Base-by-base conservation (phyloP, 1,140 invertebrate species). In the Samia ricini region DNA sequence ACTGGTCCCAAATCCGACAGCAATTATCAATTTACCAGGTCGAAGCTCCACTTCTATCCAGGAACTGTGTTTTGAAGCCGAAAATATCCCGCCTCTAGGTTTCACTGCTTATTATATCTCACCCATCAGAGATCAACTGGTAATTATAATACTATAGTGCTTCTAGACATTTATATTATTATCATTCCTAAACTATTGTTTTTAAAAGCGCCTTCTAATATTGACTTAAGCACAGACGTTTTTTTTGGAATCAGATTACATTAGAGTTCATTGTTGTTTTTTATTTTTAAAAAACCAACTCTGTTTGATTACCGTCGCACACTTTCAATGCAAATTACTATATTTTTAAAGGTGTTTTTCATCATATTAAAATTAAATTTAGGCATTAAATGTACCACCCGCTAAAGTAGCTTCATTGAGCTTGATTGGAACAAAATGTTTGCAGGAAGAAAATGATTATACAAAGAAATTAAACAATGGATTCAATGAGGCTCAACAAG, bases 21-120 rank as follows among this genome's bases (percentile, higher is more conserved):
- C 88, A 7, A 88, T 96, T 0, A 72, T 91, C 36, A 89, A 91
- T 22, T 89, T 96, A 1, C 94, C 94, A 0, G 95, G 94, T 0
- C 89, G 95, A 56, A 74, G 69, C 0, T 95, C 93, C 56, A 79
- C 66, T 1, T 93, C 95, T 0, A 88, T 83, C 6, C 87, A 92
- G 50, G 95, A 96, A 64, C 79, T 96, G 0, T 87, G 94, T 19
- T 96, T 96, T 77, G 71, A 92, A 57, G 93, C 94, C 4, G 72
- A 83, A 49, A 85, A 92, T 48, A 72, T 96, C 0, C 94, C 95
- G 6, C 85, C 95, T 0, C 64, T 96, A 21, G 95, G 95, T 0
- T 94, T 92, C 69, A 91, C 92, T 8, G 92, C 93, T 0, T 96
- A 92, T 71, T 92, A 92, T 48, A 84, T 96, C 0, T 73, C 76